Evolutionary conservation across 2,797 vertebrate genomes (phyloP), one percentile per base, ranked within the genome.

Genomic region (Thaleichthys pacificus): DNA sequence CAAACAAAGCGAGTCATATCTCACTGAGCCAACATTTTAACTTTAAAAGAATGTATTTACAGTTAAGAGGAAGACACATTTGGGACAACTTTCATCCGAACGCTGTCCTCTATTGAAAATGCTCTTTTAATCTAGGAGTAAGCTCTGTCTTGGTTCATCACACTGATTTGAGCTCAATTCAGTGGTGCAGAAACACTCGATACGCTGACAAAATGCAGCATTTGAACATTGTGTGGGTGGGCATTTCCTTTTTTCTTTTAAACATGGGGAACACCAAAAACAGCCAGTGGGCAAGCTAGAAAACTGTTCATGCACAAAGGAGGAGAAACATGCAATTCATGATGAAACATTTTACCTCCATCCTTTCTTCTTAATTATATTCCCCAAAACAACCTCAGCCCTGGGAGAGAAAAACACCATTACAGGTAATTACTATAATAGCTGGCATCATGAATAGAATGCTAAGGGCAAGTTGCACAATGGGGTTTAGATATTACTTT

Each of bases 351-450:
- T 69, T 81, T 93, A 98, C 97, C 97, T 96, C 97, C 97, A 98
- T 77, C 96, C 96, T 80, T 97, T 98, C 91, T 97, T 98, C 94
- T 98, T 97, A 77, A 98, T 95, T 83, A 98, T 94, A 77, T 86
- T 96, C 19, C 97, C 97, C 72, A 98, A 84, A 14, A 98, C 94
- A 62, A 95, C 90, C 82, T 98, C 97, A 0, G 96, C 96, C 87
- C 97, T 98, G 79, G 21, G n/a, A 70, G 64, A 58, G 2, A 65
- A 73, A 69, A 66, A 42, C 22, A 71, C 1, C 17, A 22, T 71
- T 17, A 67, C 1, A 6, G 7, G 71, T 8, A 66, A 21, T 70
- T 70, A 71, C 42, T 2, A 64, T 49, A 49, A 65, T 54, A 21
- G 58, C 21, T 72, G 62, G 26, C 14, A 3, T 8, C 24, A n/a